Conservation (phyloP, 1,140 invertebrate genomes). For the Berghia stephanieae region DNA sequence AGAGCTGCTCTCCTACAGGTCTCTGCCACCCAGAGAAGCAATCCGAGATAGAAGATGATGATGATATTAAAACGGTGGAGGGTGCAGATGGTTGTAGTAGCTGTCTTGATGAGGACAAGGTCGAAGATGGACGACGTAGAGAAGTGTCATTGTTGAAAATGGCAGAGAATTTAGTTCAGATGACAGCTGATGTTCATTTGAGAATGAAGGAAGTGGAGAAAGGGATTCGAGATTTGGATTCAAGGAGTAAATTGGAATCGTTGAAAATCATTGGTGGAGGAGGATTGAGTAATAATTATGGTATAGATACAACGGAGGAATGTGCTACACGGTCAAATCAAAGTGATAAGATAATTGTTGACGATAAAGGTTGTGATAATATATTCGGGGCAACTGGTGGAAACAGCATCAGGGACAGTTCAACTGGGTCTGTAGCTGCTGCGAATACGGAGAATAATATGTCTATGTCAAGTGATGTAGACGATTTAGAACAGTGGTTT, state of each 20-base stretch:
- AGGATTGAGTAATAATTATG: neutral
- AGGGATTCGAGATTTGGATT: neutral
- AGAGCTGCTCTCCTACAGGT: neutral
- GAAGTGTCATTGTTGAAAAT: slow-evolving; percentile 42
- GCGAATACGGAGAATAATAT: too few relatives aligned
- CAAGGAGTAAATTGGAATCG: neutral
- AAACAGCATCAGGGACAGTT: neutral
- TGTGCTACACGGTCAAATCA: neutral
- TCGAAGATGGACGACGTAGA: neutral
- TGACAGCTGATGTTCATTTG: slow-evolving; percentile 39
- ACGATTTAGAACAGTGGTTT: too few relatives aligned
- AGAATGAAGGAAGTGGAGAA: slow-evolving; percentile 27
- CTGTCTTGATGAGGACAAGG: neutral
- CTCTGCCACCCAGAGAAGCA: neutral
- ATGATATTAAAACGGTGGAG: too few relatives aligned
- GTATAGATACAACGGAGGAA: neutral
- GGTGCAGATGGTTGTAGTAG: neutral
- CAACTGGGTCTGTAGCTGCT: too few relatives aligned
- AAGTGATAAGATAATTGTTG: too few relatives aligned
- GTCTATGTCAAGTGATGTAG: too few relatives aligned
- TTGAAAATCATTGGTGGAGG: neutral
- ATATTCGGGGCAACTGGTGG: neutral
- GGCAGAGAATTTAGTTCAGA: slow-evolving; percentile 44
- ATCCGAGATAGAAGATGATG: neutral
- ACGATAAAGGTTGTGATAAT: neutral